Percentiles rank a stretch among this genome's conserved stretches.
phyloP scores from a whole-genome alignment of 53 echinoderm and acorn worm genomes.

The Stichopus horrens region DNA sequence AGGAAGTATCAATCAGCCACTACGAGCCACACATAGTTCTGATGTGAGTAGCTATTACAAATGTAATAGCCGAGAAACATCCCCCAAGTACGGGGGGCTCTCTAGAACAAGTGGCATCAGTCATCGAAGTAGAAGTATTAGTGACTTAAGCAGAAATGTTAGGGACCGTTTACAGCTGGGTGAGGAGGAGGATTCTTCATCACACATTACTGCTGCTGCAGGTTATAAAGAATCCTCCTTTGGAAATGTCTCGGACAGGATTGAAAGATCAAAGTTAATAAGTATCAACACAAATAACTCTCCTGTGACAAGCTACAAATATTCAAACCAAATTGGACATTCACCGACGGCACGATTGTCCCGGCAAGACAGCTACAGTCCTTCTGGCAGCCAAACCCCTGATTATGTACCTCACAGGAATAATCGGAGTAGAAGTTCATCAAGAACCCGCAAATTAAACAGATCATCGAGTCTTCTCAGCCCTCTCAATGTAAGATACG shows the following conservation, averaged over 20 bases:
- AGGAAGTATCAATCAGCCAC: conserved; percentile 23
- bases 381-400: background rate
- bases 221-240: conserved; percentile 33
- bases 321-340: background rate
- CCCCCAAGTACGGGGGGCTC: conserved; percentile 2
- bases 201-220: too few species aligned
- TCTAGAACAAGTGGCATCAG: background rate
- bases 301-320: background rate
- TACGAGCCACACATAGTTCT: conserved; percentile 22
- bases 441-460: conserved; percentile 13
- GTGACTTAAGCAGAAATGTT: conserved; percentile 19
- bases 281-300: conserved; percentile 6
- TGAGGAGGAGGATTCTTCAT: background rate
- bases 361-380: conserved; percentile 22
- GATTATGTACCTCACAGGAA: conserved; percentile 21
- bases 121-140: conserved; percentile 23
- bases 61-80: background rate
- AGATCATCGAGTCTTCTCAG: conserved; percentile 38
- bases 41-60: conserved; percentile 10
- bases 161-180: background rate
- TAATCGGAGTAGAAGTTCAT: background rate
- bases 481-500: conserved; percentile 31
- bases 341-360: background rate
- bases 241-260: conserved; percentile 10
- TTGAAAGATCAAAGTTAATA: background rate